phyloP scores from a whole-genome alignment of 2,888 invertebrate genomes.

The Hirtodrosophila duncani region DNA sequence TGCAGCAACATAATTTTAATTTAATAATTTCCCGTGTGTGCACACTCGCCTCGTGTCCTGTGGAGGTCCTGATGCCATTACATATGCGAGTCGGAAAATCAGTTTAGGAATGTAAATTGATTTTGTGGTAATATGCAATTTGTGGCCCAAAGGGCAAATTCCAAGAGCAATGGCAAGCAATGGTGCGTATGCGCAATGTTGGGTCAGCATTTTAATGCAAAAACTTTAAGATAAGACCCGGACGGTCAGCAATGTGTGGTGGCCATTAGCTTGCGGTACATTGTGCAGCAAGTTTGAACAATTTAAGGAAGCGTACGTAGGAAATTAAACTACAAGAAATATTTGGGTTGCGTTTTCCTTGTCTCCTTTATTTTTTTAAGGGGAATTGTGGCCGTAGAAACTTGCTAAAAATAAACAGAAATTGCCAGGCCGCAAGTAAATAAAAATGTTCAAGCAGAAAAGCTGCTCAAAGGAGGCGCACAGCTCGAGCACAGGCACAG shows the following conservation, averaged over 20 bases:
- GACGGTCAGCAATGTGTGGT: constrained; percentile 5
- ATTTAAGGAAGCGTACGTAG: constrained; percentile 32
- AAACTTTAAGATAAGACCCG: constrained; percentile 45
- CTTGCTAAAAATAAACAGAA: constrained; percentile 68
- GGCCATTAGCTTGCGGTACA: constrained; percentile 12
- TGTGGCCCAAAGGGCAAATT: constrained; percentile 30
- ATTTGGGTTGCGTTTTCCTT: constrained; percentile 18
- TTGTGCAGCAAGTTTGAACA: constrained; percentile 40
- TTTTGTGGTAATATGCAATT: constrained; percentile 69
- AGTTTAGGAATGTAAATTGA: constrained; percentile 71
- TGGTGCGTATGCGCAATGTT: constrained; percentile 62
- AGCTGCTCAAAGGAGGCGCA: constrained; percentile 54
- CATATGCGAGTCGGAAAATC: constrained; percentile 57
- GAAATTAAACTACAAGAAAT: constrained; percentile 46
- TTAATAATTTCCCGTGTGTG: constrained; percentile 64
- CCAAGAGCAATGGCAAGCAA: constrained; percentile 42
- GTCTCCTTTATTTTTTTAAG: neutral
- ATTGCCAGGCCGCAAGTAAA: constrained; percentile 61
- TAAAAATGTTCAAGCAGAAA: constrained; percentile 68
- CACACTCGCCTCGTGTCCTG: constrained; percentile 5
- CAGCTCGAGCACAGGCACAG: neutral
- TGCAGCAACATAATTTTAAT: constrained; percentile 66
- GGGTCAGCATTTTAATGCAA: constrained; percentile 41
- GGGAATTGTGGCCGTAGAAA: constrained; percentile 40
- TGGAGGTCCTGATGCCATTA: too few relatives aligned